Conservation (phyloP, 2,113 vertebrate species). For the Dermatemys mawii region DNA sequence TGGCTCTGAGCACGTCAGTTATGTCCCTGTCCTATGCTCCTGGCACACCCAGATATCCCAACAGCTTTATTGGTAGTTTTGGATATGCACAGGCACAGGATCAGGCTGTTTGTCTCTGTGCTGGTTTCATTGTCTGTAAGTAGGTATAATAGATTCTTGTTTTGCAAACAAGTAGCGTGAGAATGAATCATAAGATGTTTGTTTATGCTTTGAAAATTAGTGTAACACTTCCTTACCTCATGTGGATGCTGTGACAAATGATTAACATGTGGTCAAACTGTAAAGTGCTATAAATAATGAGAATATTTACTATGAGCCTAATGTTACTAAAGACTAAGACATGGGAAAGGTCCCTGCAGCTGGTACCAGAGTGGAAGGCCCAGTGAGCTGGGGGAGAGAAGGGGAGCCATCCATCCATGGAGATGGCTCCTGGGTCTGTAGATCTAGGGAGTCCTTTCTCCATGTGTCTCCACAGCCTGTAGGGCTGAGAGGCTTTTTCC, state of each 20-base stretch:
- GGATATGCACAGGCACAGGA: neutral
- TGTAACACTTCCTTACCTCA: neutral
- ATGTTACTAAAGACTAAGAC: neutral
- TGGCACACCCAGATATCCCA: neutral
- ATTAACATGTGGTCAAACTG: neutral
- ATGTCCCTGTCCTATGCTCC: neutral
- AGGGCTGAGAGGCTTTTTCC: no score
- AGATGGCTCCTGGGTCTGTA: neutral
- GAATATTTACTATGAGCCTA: neutral
- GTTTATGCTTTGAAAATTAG: neutral
- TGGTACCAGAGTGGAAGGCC: neutral
- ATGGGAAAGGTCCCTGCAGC: neutral
- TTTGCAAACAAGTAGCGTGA: neutral
- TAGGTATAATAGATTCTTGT: neutral
- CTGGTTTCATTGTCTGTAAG: neutral
- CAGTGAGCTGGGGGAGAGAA: no score
- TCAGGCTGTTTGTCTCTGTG: neutral
- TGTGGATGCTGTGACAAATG: neutral
- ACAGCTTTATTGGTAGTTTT: neutral
- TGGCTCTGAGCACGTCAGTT: neutral
- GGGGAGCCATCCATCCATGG: neutral
- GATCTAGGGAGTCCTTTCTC: neutral
- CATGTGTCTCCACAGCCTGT: neutral
- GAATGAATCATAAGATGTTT: neutral
- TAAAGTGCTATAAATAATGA: neutral